Evolutionary conservation across 2,797 vertebrate genomes (phyloP), one percentile per base, ranked within the genome.

Genomic region (Sebastes glaucus): DNA sequence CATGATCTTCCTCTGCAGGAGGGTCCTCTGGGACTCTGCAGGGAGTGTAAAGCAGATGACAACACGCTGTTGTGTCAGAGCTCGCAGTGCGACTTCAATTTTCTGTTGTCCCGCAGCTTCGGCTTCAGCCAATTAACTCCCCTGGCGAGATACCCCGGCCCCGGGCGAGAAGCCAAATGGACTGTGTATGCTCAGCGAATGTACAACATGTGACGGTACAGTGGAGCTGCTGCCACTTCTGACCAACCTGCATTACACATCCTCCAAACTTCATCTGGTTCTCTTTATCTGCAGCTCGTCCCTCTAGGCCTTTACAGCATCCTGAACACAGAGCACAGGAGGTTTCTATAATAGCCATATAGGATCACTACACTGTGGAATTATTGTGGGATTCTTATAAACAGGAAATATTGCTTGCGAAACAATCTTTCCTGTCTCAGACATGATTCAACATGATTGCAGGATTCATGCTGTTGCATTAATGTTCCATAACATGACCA

Each of bases 251-350:
- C 30, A 10, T 5, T 2, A 56, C 23, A 23, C 16, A 14, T 49
- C 62, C 25, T 64, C 10, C 60, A 59, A 3, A 42, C 32, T 20
- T 81, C 73, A 60, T 74, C 79, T 85, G 79, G 33, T 81, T 62
- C 71, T 74, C 68, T 52, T 62, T n/a, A 33, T 33, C 2, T 27
- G 63, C 59, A 49, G 35, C 70, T 60, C 23, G 2, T 18, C 59
- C 53, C 49, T 57, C 30, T 5, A 8, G 71, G 14, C 42, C 32
- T n/a, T 23, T 7, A 28, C n/a, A 18, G 6, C 35, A 4, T 57
- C 46, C 65, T 68, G 64, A 32, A 46, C 5, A 11, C 38, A 2
- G 38, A 2, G 27, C 27, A 63, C 5, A 16, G 28, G 16, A 28
- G 2, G n/a, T 57, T 74, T 59, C 72, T 20, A 3, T 57, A 35